phyloP scores from a whole-genome alignment of 2,113 vertebrate genomes.

The Hippocampus barbouri region DNA sequence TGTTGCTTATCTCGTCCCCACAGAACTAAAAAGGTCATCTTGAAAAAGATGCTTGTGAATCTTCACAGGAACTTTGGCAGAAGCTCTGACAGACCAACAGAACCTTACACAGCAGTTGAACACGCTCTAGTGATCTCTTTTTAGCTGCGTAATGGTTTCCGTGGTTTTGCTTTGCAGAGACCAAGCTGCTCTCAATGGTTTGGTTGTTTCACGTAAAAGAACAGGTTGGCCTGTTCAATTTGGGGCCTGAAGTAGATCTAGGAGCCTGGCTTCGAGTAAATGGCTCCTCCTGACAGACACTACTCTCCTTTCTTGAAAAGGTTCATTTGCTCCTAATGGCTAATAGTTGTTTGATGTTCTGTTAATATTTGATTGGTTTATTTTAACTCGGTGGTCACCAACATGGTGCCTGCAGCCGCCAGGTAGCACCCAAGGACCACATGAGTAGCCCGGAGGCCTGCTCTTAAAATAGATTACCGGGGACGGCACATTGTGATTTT shows the following conservation, averaged over 20 bases:
- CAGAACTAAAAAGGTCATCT: slow-evolving; percentile 2
- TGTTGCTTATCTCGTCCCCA: slow-evolving; percentile 6
- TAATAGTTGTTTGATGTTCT: not conserved
- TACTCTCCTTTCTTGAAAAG: slow-evolving; percentile 17
- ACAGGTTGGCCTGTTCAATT: slow-evolving; percentile 43
- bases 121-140: slow-evolving; percentile 16
- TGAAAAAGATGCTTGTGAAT: not conserved
- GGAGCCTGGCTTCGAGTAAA: slow-evolving; percentile 31
- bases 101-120: slow-evolving; percentile 13
- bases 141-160: slow-evolving; percentile 49
- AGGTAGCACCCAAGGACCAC: too few relatives aligned
- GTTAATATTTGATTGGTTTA: not conserved
- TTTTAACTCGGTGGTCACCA: too few relatives aligned
- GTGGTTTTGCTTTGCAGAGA: slow-evolving; percentile 48
- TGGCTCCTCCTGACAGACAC: slow-evolving; percentile 19
- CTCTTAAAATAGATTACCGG: too few relatives aligned
- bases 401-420: too few relatives aligned
- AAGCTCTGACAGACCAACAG: slow-evolving; percentile 4
- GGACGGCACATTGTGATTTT: too few relatives aligned
- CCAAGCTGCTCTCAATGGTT: slow-evolving; percentile 24
- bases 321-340: not conserved
- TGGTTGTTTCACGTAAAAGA: slow-evolving; percentile 52
- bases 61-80: not conserved
- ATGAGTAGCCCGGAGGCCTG: too few relatives aligned
- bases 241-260: slow-evolving; percentile 54